Evolutionary conservation across 2,888 invertebrate species (phyloP), one percentile per base, ranked within the genome.

Genomic region (Drosophila kuntzei): DNA sequence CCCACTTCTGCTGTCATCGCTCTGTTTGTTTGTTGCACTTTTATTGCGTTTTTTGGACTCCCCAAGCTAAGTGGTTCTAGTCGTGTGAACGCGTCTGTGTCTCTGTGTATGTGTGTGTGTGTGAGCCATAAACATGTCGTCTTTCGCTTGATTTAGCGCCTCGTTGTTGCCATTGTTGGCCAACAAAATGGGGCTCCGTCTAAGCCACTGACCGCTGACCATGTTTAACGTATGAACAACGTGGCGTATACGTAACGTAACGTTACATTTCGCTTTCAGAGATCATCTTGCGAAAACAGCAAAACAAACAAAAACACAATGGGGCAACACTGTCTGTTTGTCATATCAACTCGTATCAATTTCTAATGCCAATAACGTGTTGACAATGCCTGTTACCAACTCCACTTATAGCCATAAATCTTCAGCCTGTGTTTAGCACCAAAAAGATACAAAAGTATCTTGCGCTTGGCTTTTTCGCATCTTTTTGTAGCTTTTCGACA

Each of bases 41-140:
- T 90, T 90, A 90, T 90, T 90, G 90, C 90, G 90, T 89, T 90
- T 78, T 72, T 69, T 49, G 75, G 50, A 41, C 16, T 12, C 59
- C 54, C 66, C 57, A 57, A 58, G 82, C 86, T 87, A 87, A 84
- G 84, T 85, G 87, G 82, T 77, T 63, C 61, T 79, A 43, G 55
- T 44, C 8, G 53, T 54, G 74, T 62, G 47, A 39, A 49, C 49
- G 55, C 46, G 67, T 64, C 25, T 70, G 57, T 64, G 62, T 71
- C 64, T 74, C 62, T 70, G 46, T 86, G 91, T 18, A 14, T 53
- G 50, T 50, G 53, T 61, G 36, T 66, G 62, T 71, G 67, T 74
- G 65, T 71, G 43, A 86, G 91, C 91, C 89, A 92, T 92, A 92
- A 92, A 92, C 91, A 92, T 92, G 92, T 92, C 92, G 92, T 92